Conservation (phyloP, 2,113 vertebrate species). For the Nothocercus julius region DNA sequence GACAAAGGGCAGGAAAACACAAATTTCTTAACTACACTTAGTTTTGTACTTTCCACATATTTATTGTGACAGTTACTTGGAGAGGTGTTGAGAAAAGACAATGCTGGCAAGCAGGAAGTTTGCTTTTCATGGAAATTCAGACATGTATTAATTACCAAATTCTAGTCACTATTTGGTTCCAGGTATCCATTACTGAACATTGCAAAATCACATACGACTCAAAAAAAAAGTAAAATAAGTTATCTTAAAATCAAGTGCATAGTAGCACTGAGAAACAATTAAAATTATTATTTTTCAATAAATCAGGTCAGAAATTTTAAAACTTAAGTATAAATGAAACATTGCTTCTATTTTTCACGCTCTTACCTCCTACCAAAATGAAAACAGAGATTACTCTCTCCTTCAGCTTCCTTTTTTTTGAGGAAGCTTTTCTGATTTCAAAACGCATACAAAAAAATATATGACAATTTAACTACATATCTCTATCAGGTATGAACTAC, state of each 20-base stretch:
- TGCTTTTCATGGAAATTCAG: background rate
- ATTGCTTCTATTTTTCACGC: background rate
- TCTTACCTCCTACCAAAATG: background rate
- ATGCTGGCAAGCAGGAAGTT: background rate
- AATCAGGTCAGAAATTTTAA: background rate
- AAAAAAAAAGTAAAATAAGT: background rate
- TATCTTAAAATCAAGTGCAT: background rate
- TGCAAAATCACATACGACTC: background rate
- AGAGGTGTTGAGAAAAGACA: background rate
- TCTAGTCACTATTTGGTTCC: background rate
- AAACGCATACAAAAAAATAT: background rate
- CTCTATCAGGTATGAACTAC: background rate
- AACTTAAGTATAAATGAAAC: background rate
- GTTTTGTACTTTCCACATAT: background rate
- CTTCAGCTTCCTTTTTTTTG: rapidly evolving
- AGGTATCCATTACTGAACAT: background rate
- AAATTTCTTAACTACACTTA: background rate
- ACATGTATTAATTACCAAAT: background rate
- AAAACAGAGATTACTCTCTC: background rate
- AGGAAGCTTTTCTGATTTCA: background rate
- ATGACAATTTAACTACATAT: background rate
- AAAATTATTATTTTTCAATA: background rate
- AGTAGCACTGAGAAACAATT: background rate
- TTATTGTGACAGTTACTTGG: background rate
- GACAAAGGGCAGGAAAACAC: background rate